Base-by-base conservation (phyloP, 2,888 invertebrate genomes). In the Epiblema foenella region DNA sequence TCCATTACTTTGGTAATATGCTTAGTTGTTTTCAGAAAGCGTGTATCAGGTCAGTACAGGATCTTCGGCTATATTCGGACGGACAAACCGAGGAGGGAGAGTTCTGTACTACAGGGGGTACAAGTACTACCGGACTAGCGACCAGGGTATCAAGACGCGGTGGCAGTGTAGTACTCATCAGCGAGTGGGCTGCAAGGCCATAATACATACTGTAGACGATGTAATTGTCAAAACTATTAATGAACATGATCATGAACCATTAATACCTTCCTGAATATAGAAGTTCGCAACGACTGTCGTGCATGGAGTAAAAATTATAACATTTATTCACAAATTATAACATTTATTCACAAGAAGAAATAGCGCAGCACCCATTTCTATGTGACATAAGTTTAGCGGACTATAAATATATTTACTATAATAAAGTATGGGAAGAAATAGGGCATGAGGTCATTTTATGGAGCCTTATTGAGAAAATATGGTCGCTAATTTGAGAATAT, bases 131-230 rank as follows among this genome's bases (percentile, higher is more conserved):
- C 49, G 33, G n/a, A 29, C 58, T 9, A 15, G 7, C 2, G 15
- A 11, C 4, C 15, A 12, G 1, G 67, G 67, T 11, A 5, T n/a
- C 1, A 67, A 49, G n/a, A 51, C n/a, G 2, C 12, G 58, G 20
- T 73, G 73, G 73, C 37, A 20, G 9, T 73, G 73, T 51, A 20
- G 11, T n/a, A n/a, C n/a, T 8, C 57, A 63, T 17, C 46, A 60
- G 18, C 7, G n/a, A 46, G n/a, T 8, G 20, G 12, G 12, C 57
- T 73, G 66, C 49, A 24, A 57, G 12, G 81, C 79, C 7, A 51
- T 57, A 0, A 52, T 82, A 0, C 68, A 70, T 9, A 77, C 80
- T 0, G 5, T 76, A 0, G 66, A 76, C 18, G 72, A 76, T 20
- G 63, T 70, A 20, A 68, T 79, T 18, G 59, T 79, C 39, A 75